phyloP scores from a whole-genome alignment of 2,113 vertebrate species.

The Barbus barbus region DNA sequence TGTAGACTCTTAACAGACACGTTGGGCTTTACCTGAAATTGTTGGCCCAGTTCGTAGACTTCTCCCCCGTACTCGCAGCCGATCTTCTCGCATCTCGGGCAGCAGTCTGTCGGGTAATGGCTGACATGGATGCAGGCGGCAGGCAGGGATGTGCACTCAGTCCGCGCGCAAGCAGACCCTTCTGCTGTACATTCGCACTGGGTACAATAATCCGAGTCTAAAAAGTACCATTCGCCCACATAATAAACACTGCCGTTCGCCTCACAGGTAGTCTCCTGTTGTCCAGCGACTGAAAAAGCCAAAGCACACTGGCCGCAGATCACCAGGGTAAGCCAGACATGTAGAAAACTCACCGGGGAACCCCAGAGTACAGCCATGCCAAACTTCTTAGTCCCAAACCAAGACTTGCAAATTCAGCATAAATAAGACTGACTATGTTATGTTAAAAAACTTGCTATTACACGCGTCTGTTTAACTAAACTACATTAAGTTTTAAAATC shows the following conservation, averaged over 20 bases:
- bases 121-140: slow-evolving; percentile 83
- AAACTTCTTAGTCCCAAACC: background rate
- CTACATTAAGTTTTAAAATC: background rate
- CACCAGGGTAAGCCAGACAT: slow-evolving; percentile 59
- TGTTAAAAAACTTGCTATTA: background rate
- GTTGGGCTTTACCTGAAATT: slow-evolving; percentile 75
- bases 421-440: background rate
- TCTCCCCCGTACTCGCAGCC: slow-evolving; percentile 82
- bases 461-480: background rate
- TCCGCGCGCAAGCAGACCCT: slow-evolving; percentile 75
- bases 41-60: slow-evolving; percentile 78
- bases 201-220: slow-evolving; percentile 82
- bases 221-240: slow-evolving; percentile 82
- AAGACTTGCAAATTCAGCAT: background rate
- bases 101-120: slow-evolving; percentile 85
- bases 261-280: slow-evolving; percentile 77
- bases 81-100: slow-evolving; percentile 81
- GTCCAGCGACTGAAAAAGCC: slow-evolving; percentile 71
- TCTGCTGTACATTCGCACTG: slow-evolving; percentile 82
- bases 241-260: slow-evolving; percentile 82
- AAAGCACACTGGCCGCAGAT: slow-evolving; percentile 53
- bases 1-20: background rate
- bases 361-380: slow-evolving; percentile 43
- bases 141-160: slow-evolving; percentile 79
- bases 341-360: slow-evolving; percentile 33